Base-by-base conservation (phyloP, 2,888 invertebrate genomes). In the Diarsia dahlii region DNA sequence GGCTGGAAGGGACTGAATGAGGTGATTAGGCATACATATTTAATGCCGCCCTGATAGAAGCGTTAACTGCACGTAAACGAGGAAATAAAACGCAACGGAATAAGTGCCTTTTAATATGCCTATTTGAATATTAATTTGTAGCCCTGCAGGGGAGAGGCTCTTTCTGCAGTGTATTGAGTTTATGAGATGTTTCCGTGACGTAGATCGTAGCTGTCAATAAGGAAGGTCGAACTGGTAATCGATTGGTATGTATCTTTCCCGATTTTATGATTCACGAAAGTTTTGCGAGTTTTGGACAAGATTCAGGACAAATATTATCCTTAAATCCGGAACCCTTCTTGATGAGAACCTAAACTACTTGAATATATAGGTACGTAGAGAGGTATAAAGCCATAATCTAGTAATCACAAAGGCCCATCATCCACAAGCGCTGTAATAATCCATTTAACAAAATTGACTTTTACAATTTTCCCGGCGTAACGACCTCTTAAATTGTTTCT, bases 11-110 rank as follows among this genome's bases (percentile, higher is more conserved):
- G 66, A 52, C 75, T 60, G 60, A 68, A 79, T 67, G 62, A 67
- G 50, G 76, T 54, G 75, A 86, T 76, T 83, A 66, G 48, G 65
- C 71, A 83, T 83, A 81, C 76, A 85, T 86, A 85, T 81, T 86
- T 84, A 76, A 86, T 78, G 65, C 73, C 58, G 71, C 66, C 72
- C 74, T 72, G 71, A 85, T 78, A 76, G 85, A 62, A 76, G 71
- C 76, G 72, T 80, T 84, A 78, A 80, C 72, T 76, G 74, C 82
- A 76, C 80, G 71, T 82, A 80, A 86, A 82, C 69, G 62, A 60
- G 50, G 71, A 71, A 84, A 84, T 84, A 82, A 84, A 82, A 82
- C 50, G 67, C 56, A 80, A 72, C 48, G 58, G 63, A 75, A 81
- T 84, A 72, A 75, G 50, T 45, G 73, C 66, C 71, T 75, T 85